Evolutionary conservation across 2,113 vertebrate genomes (phyloP).

Genomic region (Clarias gariepinus): DNA sequence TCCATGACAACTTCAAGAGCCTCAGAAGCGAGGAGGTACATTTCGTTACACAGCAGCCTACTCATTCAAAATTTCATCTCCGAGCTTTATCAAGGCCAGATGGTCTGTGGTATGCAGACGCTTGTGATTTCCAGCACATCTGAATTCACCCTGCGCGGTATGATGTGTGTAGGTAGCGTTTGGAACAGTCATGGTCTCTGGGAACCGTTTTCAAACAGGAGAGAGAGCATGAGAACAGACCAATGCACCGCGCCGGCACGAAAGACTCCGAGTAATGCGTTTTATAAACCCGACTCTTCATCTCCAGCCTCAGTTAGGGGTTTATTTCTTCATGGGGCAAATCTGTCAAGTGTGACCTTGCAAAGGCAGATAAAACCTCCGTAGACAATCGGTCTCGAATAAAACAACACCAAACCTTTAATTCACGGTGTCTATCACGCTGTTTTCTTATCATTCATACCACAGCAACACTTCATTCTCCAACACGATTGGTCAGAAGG

Average conservation of each 20-base stretch:
- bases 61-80: slow-evolving; percentile 38
- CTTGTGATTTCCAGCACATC: slow-evolving; percentile 7
- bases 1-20: slow-evolving; percentile 36
- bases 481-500: background rate
- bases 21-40: slow-evolving; percentile 1
- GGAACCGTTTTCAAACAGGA: background rate
- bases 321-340: slow-evolving; percentile 21
- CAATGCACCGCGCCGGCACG: background rate
- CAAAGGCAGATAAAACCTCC: background rate
- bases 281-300: slow-evolving; percentile 16
- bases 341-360: slow-evolving; percentile 37
- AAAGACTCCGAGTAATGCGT: background rate
- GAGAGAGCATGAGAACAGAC: background rate
- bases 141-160: slow-evolving; percentile 2
- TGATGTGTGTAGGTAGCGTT: slow-evolving; percentile 7
- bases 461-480: background rate
- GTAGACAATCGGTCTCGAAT: background rate
- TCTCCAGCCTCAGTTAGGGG: slow-evolving; percentile 18
- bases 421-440: background rate
- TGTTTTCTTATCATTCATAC: background rate
- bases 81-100: slow-evolving; percentile 33
- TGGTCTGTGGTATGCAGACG: slow-evolving; percentile 20
- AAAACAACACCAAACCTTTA: slow-evolving; percentile 4
- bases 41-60: slow-evolving; percentile 28
- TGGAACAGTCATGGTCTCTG: slow-evolving; percentile 6